Evolutionary conservation across 1,140 invertebrate genomes (phyloP).

Genomic region (Elysia chlorotica): DNA sequence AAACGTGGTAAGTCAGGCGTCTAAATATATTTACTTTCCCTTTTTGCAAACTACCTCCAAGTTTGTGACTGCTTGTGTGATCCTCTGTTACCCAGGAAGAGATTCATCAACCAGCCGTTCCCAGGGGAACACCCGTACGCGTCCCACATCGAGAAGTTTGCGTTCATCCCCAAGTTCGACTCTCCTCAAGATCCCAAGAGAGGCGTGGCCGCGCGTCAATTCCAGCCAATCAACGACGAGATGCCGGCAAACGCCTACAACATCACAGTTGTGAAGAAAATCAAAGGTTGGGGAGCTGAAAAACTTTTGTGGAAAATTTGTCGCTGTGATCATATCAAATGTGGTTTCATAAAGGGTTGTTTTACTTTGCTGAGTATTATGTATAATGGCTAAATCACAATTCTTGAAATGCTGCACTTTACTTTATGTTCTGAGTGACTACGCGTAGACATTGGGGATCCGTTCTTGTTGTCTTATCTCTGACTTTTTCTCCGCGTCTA

Average conservation of each 20-base stretch:
- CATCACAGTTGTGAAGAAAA: conserved; percentile 41
- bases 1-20: too few relatives aligned
- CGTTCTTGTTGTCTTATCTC: neutral
- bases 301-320: too few relatives aligned
- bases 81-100: conserved; percentile 31
- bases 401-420: neutral
- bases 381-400: neutral
- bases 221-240: conserved; percentile 43
- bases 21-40: too few relatives aligned
- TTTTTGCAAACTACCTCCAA: too few relatives aligned
- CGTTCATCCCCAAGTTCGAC: conserved; percentile 51
- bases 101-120: conserved; percentile 46
- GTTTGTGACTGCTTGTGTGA: too few relatives aligned
- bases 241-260: conserved; percentile 48
- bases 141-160: conserved; percentile 44
- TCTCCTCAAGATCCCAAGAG: conserved; percentile 51
- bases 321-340: too few relatives aligned
- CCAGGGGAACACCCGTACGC: conserved; percentile 53
- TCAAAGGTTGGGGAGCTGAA: too few relatives aligned
- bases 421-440: neutral
- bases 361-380: too few relatives aligned
- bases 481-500: neutral
- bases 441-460: neutral
- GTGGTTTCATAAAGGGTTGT: too few relatives aligned
- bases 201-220: conserved; percentile 36